Evolutionary conservation across 2,113 vertebrate genomes (phyloP).

Genomic region (Nycticebus coucang): DNA sequence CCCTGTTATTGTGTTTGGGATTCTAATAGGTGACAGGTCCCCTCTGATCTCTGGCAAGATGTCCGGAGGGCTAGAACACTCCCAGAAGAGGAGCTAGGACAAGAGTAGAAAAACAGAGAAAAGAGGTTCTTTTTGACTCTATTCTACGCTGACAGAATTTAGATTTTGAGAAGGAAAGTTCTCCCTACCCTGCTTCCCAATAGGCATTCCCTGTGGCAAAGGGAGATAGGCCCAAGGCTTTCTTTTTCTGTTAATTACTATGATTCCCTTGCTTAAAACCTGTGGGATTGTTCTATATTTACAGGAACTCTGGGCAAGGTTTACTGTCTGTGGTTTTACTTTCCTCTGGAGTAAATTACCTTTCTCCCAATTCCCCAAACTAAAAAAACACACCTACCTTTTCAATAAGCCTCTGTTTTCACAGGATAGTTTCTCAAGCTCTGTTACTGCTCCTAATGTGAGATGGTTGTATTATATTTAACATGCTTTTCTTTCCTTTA

Average conservation of each 20-base stretch:
- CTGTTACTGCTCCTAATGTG: not conserved
- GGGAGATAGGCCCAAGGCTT: conserved; percentile 59
- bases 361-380: conserved; percentile 55
- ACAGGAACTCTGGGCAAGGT: conserved; percentile 54
- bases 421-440: not conserved
- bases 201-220: conserved; percentile 6
- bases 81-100: not conserved
- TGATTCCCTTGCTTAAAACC: conserved; percentile 67
- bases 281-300: conserved; percentile 80
- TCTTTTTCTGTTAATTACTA: conserved; percentile 71
- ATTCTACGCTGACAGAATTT: not conserved
- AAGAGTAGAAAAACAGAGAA: not conserved
- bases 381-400: conserved; percentile 45
- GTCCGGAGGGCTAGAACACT: not conserved
- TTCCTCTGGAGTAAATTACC: conserved; percentile 73
- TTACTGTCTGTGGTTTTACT: conserved; percentile 76
- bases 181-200: no score
- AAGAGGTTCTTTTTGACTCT: not conserved
- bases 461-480: not conserved
- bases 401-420: conserved; percentile 70
- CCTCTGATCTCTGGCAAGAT: not conserved
- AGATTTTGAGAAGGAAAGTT: not conserved
- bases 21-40: not conserved
- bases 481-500: conserved; percentile 16
- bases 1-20: not conserved